Evolutionary conservation across 2,888 invertebrate genomes (phyloP), one percentile per base, ranked within the genome.

Genomic region (Linyphia triangularis): DNA sequence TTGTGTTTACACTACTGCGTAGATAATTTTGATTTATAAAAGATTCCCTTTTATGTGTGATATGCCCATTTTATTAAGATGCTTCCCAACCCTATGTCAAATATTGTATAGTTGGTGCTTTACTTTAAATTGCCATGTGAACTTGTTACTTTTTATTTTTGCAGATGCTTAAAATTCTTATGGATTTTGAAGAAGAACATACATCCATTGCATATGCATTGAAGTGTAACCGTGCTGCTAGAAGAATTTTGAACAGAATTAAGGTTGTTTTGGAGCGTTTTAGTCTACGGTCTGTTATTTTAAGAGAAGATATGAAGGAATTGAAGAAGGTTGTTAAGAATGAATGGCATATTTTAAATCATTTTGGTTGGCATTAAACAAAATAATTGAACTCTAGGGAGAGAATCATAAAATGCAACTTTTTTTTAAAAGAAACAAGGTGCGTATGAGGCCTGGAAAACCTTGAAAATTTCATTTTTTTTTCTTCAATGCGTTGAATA

Each of bases 171-270:
- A 28, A 37, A 37, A 19, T 24, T 37, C 61, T 86, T 4, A 61
- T 30, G 10, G 65, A 79, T 19, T 86, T 86, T 43, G 85, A 86
- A 73, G n/a, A 37, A 43, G 24, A 73, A 2, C 63, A 73, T 26
- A 72, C 85, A 30, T 51, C 51, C 16, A 19, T 86, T n/a, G 72
- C 73, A 9, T 61, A 33, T 59, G 79, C 79, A 5, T 51, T 79
- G 28, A 78, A 86, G 37, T 73, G 79, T 7, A 86, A 86, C 63
- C 61, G 85, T 2, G 79, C 85, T 33, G 85, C 79, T 9, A 43
- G 85, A 65, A 26, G 28, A 28, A 86, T 79, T 73, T 51, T 86
- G 28, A 86, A 86, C 16, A 86, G 79, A 33, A 28, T 72, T 1
- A 51, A 40, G 65, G 7, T 16, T 26, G 79, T 72, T 33, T 19